Percentiles rank a stretch among this genome's conserved stretches.
Evolutionary conservation across 2,888 invertebrate genomes (phyloP).

Genomic region (Gortyna flavago): DNA sequence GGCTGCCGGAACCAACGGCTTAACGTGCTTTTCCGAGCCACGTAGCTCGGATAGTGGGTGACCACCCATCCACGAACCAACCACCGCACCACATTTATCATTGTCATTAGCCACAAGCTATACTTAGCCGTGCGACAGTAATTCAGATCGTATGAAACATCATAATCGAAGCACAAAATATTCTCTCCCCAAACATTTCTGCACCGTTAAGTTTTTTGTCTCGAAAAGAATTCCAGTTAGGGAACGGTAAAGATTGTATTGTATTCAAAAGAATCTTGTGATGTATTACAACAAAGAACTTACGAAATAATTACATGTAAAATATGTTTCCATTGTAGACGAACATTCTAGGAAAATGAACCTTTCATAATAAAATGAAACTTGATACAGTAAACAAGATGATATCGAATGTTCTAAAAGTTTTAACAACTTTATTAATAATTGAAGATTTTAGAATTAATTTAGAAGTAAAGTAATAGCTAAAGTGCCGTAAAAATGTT

Average conservation of each 20-base stretch:
- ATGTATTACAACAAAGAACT: slow-evolving; percentile 59
- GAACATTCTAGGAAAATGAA: slow-evolving; percentile 12
- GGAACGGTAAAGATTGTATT: slow-evolving; percentile 59
- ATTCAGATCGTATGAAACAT: slow-evolving; percentile 45
- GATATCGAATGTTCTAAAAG: slow-evolving; percentile 34
- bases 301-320: slow-evolving; percentile 40
- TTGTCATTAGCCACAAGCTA: neutral
- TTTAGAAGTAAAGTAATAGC: slow-evolving; percentile 32
- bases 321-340: slow-evolving; percentile 6
- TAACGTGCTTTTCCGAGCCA: too few species aligned
- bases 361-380: slow-evolving; percentile 20
- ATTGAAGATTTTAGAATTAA: slow-evolving; percentile 43
- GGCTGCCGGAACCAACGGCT: too few species aligned
- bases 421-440: slow-evolving; percentile 51
- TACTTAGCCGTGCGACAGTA: neutral
- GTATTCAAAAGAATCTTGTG: slow-evolving; percentile 59
- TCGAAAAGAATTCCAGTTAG: slow-evolving; percentile 56
- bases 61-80: too few species aligned
- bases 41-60: neutral
- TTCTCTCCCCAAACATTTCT: slow-evolving; percentile 60
- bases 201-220: slow-evolving; percentile 58
- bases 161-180: slow-evolving; percentile 47
- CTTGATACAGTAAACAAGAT: slow-evolving; percentile 36
- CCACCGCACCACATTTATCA: neutral
- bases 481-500: slow-evolving; percentile 41